phyloP scores from a whole-genome alignment of 2,888 invertebrate genomes.

The Sycophila texana region DNA sequence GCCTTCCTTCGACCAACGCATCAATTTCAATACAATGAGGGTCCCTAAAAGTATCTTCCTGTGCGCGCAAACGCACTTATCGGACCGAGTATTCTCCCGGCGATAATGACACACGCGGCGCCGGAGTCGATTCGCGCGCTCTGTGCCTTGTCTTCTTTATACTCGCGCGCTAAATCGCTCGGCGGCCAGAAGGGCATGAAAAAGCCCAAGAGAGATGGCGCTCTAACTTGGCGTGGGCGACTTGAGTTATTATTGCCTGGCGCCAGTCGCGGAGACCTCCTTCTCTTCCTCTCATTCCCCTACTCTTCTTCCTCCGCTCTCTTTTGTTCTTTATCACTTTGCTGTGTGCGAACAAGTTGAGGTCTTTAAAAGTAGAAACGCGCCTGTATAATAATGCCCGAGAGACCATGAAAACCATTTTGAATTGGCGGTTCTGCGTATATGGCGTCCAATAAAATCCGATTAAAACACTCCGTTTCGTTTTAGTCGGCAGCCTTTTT shows the following conservation, averaged over 20 bases:
- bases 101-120: slow-evolving; percentile 14
- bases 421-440: background rate
- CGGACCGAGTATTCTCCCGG: background rate
- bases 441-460: slow-evolving; percentile 16
- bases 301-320: too few species aligned
- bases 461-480: background rate
- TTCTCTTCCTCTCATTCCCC: too few species aligned
- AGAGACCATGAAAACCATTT: slow-evolving; percentile 27
- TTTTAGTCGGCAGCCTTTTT: background rate
- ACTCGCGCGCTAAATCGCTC: slow-evolving; percentile 13
- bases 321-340: too few species aligned
- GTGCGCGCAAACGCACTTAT: background rate
- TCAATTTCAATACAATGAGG: slow-evolving; percentile 48
- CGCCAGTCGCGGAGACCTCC: slow-evolving; percentile 63
- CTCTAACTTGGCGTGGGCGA: slow-evolving; percentile 66
- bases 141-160: background rate
- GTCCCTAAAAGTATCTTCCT: slow-evolving; percentile 20
- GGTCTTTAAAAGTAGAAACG: background rate
- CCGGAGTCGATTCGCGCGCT: slow-evolving; percentile 3
- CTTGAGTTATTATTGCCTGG: slow-evolving; percentile 70
- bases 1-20: background rate
- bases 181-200: slow-evolving; percentile 2
- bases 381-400: background rate
- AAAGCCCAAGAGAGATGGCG: slow-evolving; percentile 49
- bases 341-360: slow-evolving; percentile 6